Evolutionary conservation across 2,888 invertebrate species (phyloP).

Genomic region (Piscicola geometra): DNA sequence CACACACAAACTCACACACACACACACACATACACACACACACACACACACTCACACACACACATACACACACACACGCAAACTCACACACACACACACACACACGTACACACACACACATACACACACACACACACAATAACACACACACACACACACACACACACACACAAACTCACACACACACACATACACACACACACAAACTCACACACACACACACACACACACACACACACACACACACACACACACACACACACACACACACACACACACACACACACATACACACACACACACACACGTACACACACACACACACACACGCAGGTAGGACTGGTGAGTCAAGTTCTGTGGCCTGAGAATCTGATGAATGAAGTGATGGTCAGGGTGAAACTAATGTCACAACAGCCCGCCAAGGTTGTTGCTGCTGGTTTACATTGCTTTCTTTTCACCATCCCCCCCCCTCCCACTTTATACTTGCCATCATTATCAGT

Average conservation of each 20-base stretch:
- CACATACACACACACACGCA: constrained; percentile 44
- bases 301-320: constrained; percentile 27
- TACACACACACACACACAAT: constrained; percentile 7
- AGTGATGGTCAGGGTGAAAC: constrained; percentile 65
- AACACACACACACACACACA: constrained; percentile 9
- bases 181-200: constrained; percentile 27
- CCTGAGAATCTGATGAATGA: constrained; percentile 73
- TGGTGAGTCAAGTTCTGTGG: constrained; percentile 75
- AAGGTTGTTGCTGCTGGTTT: constrained; percentile 59
- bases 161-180: constrained; percentile 20
- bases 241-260: no score
- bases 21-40: no score
- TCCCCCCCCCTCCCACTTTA: background rate
- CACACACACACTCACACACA: no score
- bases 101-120: constrained; percentile 19
- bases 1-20: no score
- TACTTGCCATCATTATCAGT: background rate
- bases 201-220: no score
- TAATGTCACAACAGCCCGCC: constrained; percentile 69
- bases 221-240: no score
- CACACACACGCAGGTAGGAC: constrained; percentile 62
- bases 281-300: constrained; percentile 19
- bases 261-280: constrained; percentile 7
- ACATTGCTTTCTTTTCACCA: background rate
- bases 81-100: constrained; percentile 4